phyloP scores from a whole-genome alignment of 1,140 invertebrate genomes.

The Aphaenogaster rudis region DNA sequence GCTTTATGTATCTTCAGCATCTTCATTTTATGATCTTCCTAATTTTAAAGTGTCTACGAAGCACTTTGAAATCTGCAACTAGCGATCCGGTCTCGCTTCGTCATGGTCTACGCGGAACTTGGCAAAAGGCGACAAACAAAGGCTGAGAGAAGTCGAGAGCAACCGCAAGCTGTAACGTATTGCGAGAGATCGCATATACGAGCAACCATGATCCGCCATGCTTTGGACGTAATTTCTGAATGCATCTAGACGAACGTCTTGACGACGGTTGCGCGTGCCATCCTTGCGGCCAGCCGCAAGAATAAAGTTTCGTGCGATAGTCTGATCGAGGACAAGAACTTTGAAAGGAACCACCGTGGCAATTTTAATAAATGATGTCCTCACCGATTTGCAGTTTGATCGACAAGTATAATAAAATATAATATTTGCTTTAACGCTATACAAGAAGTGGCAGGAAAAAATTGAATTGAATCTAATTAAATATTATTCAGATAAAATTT shows the following conservation, averaged over 20 bases:
- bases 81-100: constrained; percentile 61
- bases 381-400: not conserved
- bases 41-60: constrained; percentile 52
- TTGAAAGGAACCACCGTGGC: constrained; percentile 21
- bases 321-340: constrained; percentile 28
- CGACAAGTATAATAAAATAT: not conserved
- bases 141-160: constrained; percentile 44
- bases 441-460: not conserved
- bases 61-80: constrained; percentile 20
- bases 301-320: constrained; percentile 43
- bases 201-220: constrained; percentile 66
- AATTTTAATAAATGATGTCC: constrained; percentile 15
- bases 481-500: not conserved
- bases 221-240: constrained; percentile 70
- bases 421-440: not conserved
- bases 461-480: not conserved
- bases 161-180: constrained; percentile 79
- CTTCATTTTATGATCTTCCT: constrained; percentile 29
- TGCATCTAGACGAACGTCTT: constrained; percentile 64
- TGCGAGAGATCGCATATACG: constrained; percentile 77
- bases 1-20: not conserved
- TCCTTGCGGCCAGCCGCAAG: constrained; percentile 72
- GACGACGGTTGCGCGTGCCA: constrained; percentile 55
- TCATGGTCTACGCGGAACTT: constrained; percentile 59
- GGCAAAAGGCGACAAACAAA: constrained; percentile 47